Evolutionary conservation across 1,140 invertebrate species (phyloP), one percentile per base, ranked within the genome.

Genomic region (Stegodyphus mimosarum): DNA sequence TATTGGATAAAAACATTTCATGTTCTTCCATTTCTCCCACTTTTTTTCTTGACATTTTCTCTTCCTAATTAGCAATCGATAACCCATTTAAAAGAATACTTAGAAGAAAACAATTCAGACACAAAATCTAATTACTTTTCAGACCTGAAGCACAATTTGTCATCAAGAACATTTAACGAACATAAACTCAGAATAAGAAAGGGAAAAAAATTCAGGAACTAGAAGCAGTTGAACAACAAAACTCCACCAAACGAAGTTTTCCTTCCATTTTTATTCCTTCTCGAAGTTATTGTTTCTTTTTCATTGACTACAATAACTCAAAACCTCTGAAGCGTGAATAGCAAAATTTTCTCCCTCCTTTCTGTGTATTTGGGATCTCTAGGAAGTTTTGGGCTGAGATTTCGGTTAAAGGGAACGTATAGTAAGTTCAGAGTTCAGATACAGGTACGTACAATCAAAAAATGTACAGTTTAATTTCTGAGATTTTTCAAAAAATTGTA

Each of bases 251-350:
- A 84, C 81, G 72, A 84, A 84, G 81, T 84, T 84, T 84, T 84
- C 81, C 69, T 67, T 64, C 64, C 63, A 63, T 67, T 67, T 67
- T 67, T 67, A 67, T 67, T 67, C 64, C 10, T 67, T 67, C 17
- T 18, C 2, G 17, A 67, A 84, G 73, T 84, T 84, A 84, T 84
- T 84, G 81, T 84, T 84, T 84, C 81, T 84, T 84, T 84, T 84
- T 84, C 81, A 84, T 84, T 84, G 71, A 76, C 81, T 75, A 84
- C 81, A 75, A 84, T 84, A 84, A 84, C 81, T 84, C 81, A 84
- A 75, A 84, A 75, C 17, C 81, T 70, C 50, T 76, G 60, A 60
- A 52, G 72, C 81, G 81, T 75, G 81, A 84, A 84, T 84, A 69
- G 81, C 63, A 69, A 84, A 84, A 69, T 75, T 84, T 84, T 76